Percentiles rank a stretch among this genome's conserved stretches.
Evolutionary conservation across 2,113 vertebrate genomes (phyloP).

Genomic region (Verasper variegatus): DNA sequence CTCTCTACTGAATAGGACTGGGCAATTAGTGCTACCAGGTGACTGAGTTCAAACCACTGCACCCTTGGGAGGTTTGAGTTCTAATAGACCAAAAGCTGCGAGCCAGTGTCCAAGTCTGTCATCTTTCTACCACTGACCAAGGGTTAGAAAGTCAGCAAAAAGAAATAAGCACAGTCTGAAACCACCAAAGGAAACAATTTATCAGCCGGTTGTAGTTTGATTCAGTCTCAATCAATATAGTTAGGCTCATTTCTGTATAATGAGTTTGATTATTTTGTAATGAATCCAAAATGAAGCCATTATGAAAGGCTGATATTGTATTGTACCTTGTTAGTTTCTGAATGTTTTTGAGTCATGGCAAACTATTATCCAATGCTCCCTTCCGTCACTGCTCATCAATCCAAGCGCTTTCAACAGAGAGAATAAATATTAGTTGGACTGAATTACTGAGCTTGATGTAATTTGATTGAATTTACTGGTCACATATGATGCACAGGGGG

Average conservation of each 20-base stretch:
- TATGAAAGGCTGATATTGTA: neutral
- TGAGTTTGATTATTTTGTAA: neutral
- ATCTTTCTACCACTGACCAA: slow-evolving; percentile 5
- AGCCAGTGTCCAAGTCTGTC: slow-evolving; percentile 33
- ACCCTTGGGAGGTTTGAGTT: slow-evolving; percentile 45
- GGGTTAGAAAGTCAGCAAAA: slow-evolving; percentile 20
- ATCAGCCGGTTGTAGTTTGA: slow-evolving; percentile 11
- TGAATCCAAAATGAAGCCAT: slow-evolving; percentile 17
- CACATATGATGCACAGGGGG: neutral
- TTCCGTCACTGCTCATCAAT: slow-evolving; percentile 13
- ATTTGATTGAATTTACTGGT: slow-evolving; percentile 18
- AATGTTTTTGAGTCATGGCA: neutral
- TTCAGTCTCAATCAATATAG: neutral
- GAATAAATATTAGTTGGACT: slow-evolving; percentile 27
- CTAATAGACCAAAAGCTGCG: slow-evolving; percentile 38
- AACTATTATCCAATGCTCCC: neutral
- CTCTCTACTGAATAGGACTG: slow-evolving; percentile 41
- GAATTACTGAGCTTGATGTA: slow-evolving; percentile 3
- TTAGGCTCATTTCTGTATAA: slow-evolving; percentile 14
- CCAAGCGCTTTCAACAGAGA: neutral
- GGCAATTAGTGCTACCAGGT: slow-evolving; percentile 64
- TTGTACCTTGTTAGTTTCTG: neutral
- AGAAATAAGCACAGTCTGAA: slow-evolving; percentile 8
- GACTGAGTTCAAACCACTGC: slow-evolving; percentile 57
- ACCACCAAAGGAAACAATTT: neutral